Evolutionary conservation across 2,797 vertebrate species (phyloP), one percentile per base, ranked within the genome.

Genomic region (Scolopax rusticola): DNA sequence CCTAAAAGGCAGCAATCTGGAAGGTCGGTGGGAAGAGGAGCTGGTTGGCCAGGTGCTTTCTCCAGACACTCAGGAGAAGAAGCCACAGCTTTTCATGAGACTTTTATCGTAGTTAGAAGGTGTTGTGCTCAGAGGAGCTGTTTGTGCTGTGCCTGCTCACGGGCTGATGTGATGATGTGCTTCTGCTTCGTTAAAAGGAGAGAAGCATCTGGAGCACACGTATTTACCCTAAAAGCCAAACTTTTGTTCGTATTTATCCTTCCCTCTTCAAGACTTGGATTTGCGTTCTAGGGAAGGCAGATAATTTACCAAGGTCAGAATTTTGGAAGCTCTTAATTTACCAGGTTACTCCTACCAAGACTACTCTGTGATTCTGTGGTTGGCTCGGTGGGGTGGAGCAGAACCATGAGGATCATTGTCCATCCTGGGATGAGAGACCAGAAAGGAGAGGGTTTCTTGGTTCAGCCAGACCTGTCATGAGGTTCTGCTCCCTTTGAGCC

Each of bases 301-400:
- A 11, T 87, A 16, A 45, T 83, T 87, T 6, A 60, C 19, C 41
- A 61, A 24, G 40, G 50, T 48, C 50, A 81, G 79, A 50, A 56
- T 78, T 88, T 51, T 77, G 70, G 40, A 83, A 89, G n/a, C 20
- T 73, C 33, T 88, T 80, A 14, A 13, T 61, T 71, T 75, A 20
- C 40, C 71, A 67, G 21, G 45, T 71, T 91, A 15, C 41, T 75
- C 33, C 57, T 75, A 6, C 6, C 8, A n/a, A 8, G 13, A 38
- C 16, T 81, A 2, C 25, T 64, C 45, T 68, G 1, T 61, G 54
- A 17, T 59, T 20, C 18, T 32, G 1, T 32, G 38, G 6, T 16
- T 48, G 54, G 33, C 65, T 75, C 0, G 0, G 27, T 40, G 38
- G 24, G 24, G 12, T 10, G 8, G 79, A 61, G 65, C 43, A 61